Evolutionary conservation across 2,888 invertebrate genomes (phyloP).

Genomic region (Anaspis maculata): DNA sequence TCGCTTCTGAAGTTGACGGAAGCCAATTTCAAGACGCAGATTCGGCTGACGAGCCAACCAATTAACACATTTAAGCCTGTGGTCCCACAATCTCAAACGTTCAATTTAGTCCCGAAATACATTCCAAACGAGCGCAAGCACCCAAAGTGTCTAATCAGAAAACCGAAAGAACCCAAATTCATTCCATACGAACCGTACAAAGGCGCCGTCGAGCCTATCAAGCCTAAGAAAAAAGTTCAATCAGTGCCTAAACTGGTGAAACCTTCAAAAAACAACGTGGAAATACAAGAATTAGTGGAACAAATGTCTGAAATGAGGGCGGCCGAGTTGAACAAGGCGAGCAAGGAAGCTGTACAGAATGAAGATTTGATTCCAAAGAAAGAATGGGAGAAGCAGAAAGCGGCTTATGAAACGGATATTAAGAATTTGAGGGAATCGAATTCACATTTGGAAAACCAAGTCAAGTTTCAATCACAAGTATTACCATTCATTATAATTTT

Average conservation of each 20-base stretch:
- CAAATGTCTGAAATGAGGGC: slow-evolving; percentile 65
- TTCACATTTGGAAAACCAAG: slow-evolving; percentile 64
- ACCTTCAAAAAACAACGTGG: slow-evolving; percentile 40
- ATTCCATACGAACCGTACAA: slow-evolving; percentile 85
- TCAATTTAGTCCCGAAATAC: slow-evolving; percentile 55
- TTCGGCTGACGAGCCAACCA: neutral
- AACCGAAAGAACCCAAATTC: slow-evolving; percentile 67
- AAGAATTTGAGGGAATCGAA: slow-evolving; percentile 59
- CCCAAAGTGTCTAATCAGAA: slow-evolving; percentile 45
- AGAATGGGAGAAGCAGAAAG: slow-evolving; percentile 45
- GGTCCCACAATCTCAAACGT: slow-evolving; percentile 48
- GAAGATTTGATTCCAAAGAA: slow-evolving; percentile 32
- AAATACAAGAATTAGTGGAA: slow-evolving; percentile 52
- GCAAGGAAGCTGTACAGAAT: slow-evolving; percentile 38
- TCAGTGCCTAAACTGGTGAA: slow-evolving; percentile 36
- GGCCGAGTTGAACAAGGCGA: slow-evolving; percentile 49
- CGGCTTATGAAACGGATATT: slow-evolving; percentile 52
- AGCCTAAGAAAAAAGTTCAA: slow-evolving; percentile 45
- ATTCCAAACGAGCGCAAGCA: slow-evolving; percentile 50
- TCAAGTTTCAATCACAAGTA: slow-evolving; percentile 82
- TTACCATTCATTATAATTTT: slow-evolving; percentile 37
- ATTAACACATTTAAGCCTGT: slow-evolving; percentile 26
- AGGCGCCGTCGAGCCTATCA: slow-evolving; percentile 73
- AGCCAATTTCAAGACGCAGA: slow-evolving; percentile 2
- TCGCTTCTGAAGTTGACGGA: slow-evolving; percentile 6